Evolutionary conservation across 2,888 invertebrate species (phyloP), one percentile per base, ranked within the genome.

Genomic region (Hofmannophila pseudospretella): DNA sequence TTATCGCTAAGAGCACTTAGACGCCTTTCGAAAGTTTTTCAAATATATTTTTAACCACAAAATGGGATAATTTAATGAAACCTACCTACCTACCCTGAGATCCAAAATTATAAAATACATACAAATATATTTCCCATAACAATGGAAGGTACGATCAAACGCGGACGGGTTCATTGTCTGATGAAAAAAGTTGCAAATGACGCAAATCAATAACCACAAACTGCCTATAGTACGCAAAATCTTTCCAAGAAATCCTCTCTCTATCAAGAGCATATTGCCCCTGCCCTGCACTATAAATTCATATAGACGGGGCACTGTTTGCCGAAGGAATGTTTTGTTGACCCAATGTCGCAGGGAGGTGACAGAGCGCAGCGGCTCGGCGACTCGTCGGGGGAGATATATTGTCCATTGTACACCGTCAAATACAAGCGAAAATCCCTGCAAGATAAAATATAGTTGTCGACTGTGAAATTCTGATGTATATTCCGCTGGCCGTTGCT

Each of bases 291-390:
- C 67, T 66, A 68, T 70, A 72, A 69, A 70, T 67, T 68, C 58
- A 63, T 60, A 63, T 57, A 54, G 41, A 34, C 41, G 10, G 66
- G 64, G 60, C 46, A 58, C 59, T 49, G 48, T 74, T 74, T 74
- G 68, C 69, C 31, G 32, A 59, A 51, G 55, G 62, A 67, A 69
- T 70, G 67, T 65, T 58, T 61, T 68, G 73, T 70, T 67, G 67
- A 68, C 66, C 60, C 49, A 58, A 47, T 48, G 48, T 54, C 54
- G 49, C 45, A 42, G 66, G 66, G 60, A 62, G 51, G 70, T 62
- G 67, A 52, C 58, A 54, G 65, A 63, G 65, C 70, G 58, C 51
- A 56, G 51, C 48, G 40, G 54, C 54, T 47, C 41, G 53, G 54
- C 45, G 36, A 56, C 58, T 58, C 62, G 56, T 51, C 62, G 39